These are phyloP conservation scores for Lepilemur ruficaudatus DNA, from an alignment of 2,797 vertebrate species.

Conservation along the genomic window DNA sequence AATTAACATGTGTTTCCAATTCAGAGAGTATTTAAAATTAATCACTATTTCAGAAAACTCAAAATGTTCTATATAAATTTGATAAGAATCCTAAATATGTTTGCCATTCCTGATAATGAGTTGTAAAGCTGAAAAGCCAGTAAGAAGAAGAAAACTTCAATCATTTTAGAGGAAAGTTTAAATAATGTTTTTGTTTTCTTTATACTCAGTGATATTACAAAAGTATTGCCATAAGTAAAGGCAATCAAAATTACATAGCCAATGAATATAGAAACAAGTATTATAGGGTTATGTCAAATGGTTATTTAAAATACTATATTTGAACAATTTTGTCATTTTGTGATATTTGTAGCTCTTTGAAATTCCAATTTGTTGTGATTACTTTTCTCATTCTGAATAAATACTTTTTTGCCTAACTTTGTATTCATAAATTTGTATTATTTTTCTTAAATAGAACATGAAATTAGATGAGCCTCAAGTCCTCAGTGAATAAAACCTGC, in stretches of 20 bases:
- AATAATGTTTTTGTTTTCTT: neutral
- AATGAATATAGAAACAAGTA: neutral
- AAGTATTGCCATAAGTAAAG: neutral
- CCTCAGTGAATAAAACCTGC: neutral
- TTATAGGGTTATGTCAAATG: neutral
- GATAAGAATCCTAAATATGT: neutral
- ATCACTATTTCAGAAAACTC: neutral
- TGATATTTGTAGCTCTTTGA: neutral
- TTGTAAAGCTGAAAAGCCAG: neutral
- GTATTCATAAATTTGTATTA: neutral
- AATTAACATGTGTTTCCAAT: neutral
- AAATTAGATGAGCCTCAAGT: neutral
- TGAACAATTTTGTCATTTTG: neutral
- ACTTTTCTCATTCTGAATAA: neutral
- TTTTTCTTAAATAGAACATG: neutral
- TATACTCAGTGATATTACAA: neutral
- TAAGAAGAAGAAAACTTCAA: neutral
- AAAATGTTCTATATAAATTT: neutral
- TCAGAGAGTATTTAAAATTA: neutral
- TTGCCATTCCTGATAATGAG: neutral
- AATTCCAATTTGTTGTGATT: neutral
- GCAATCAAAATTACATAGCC: neutral
- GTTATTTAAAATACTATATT: neutral
- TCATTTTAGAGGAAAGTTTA: neutral
- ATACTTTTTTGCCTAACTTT: neutral